Evolutionary conservation across 2,113 vertebrate genomes (phyloP).

Genomic region (Epinephelus fuscoguttatus): DNA sequence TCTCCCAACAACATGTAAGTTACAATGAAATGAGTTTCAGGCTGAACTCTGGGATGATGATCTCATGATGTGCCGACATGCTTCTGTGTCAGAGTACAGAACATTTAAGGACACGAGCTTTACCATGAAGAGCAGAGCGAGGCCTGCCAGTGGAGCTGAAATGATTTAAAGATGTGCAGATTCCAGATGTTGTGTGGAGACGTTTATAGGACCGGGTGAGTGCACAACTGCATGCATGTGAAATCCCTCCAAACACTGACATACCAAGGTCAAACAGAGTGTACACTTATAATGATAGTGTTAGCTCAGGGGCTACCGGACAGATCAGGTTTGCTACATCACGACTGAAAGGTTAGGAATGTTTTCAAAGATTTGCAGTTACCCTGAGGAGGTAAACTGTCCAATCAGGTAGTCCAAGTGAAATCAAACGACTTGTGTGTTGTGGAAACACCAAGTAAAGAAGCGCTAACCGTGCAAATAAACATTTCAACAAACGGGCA

Average conservation of each 20-base stretch:
- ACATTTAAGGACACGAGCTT: neutral
- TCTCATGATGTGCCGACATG: neutral
- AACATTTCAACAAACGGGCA: neutral
- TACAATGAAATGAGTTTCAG: neutral
- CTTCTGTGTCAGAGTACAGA: neutral
- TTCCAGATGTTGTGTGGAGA: neutral
- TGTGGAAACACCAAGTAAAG: constrained; percentile 8
- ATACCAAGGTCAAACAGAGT: neutral
- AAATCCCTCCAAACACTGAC: neutral
- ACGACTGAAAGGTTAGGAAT: constrained; percentile 14
- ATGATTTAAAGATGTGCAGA: constrained; percentile 4
- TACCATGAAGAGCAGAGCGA: neutral
- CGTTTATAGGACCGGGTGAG: neutral
- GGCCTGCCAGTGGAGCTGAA: neutral
- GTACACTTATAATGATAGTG: neutral
- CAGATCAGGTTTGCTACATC: neutral
- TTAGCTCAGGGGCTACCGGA: neutral
- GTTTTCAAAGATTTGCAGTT: constrained; percentile 8
- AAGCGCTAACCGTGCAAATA: constrained; percentile 10
- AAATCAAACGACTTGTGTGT: neutral
- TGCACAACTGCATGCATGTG: neutral
- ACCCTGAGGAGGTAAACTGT: neutral
- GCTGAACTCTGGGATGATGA: neutral
- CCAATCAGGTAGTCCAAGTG: neutral
- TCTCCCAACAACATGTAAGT: neutral